phyloP scores from a whole-genome alignment of 1,140 invertebrate species.

The Drosophila pseudoobscura region DNA sequence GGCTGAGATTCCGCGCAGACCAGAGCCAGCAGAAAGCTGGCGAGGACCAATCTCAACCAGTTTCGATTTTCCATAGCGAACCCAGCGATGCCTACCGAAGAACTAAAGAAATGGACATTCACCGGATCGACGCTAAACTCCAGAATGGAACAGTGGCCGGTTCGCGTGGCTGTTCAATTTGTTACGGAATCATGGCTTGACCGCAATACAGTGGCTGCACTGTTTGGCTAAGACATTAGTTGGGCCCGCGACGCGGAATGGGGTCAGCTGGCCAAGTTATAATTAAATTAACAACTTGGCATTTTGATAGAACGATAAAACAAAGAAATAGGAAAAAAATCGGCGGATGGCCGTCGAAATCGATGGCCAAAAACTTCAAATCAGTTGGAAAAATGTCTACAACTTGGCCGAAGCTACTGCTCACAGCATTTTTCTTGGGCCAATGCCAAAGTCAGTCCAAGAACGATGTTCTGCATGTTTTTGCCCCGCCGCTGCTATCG shows the following conservation, averaged over 20 bases:
- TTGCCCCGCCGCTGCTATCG: constrained; percentile 18
- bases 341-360: constrained; percentile 21
- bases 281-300: constrained; percentile 70
- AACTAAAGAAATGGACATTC: constrained; percentile 4
- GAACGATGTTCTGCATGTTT: constrained; percentile 37
- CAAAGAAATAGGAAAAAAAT: constrained; percentile 5
- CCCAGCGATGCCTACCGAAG: constrained; percentile 1
- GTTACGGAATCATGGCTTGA: constrained; percentile 16
- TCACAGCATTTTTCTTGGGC: constrained; percentile 38
- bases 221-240: constrained; percentile 60
- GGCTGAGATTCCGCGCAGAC: neutral
- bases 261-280: constrained; percentile 51
- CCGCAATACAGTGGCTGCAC: no score
- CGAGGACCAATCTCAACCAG: constrained; percentile 9
- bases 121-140: neutral
- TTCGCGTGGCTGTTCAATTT: constrained; percentile 56
- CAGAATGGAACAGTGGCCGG: neutral
- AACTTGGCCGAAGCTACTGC: constrained; percentile 37
- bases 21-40: constrained; percentile 1
- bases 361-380: constrained; percentile 42
- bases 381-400: constrained; percentile 60
- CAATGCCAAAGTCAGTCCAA: constrained; percentile 34
- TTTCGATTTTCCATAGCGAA: constrained; percentile 42
- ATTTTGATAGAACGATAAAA: constrained; percentile 26
- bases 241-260: constrained; percentile 7